phyloP scores from a whole-genome alignment of 2,888 invertebrate species.

The Laspeyria flexula region DNA sequence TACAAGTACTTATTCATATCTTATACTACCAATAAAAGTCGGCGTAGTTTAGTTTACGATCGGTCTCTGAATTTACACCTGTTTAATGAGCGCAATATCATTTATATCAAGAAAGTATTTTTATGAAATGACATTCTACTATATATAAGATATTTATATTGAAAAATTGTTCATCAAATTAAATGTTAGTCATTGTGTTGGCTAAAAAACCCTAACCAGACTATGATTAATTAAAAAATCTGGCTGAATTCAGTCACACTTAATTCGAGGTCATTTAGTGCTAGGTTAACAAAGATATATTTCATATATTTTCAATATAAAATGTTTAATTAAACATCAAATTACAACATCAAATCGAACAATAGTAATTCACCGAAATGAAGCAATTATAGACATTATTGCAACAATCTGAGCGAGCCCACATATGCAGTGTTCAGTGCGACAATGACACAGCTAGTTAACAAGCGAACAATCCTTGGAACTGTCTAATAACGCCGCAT shows the following conservation, averaged over 20 bases:
- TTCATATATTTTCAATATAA: too few species aligned
- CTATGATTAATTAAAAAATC: too few species aligned
- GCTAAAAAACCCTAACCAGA: too few species aligned
- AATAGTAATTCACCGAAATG: background rate
- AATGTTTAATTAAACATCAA: too few species aligned
- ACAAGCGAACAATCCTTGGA: slow-evolving; percentile 9
- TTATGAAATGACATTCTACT: slow-evolving; percentile 1
- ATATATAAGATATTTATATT: too few species aligned
- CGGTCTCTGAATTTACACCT: background rate
- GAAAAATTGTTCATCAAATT: too few species aligned
- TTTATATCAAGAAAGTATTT: background rate
- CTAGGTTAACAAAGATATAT: too few species aligned
- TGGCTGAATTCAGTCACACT: too few species aligned
- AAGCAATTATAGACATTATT: background rate
- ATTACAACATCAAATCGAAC: too few species aligned
- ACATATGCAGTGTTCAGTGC: slow-evolving; percentile 15
- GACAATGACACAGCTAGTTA: slow-evolving; percentile 15
- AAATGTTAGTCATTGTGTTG: too few species aligned
- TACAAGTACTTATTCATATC: background rate
- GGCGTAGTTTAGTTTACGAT: background rate
- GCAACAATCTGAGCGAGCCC: slow-evolving; percentile 3
- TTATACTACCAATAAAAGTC: background rate
- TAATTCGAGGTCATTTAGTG: too few species aligned
- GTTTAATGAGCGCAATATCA: background rate
- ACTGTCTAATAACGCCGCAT: slow-evolving; percentile 1